These are phyloP conservation scores for Rhodinocichla rosea DNA, from an alignment of 2,113 vertebrate species.

Conservation along the genomic window DNA sequence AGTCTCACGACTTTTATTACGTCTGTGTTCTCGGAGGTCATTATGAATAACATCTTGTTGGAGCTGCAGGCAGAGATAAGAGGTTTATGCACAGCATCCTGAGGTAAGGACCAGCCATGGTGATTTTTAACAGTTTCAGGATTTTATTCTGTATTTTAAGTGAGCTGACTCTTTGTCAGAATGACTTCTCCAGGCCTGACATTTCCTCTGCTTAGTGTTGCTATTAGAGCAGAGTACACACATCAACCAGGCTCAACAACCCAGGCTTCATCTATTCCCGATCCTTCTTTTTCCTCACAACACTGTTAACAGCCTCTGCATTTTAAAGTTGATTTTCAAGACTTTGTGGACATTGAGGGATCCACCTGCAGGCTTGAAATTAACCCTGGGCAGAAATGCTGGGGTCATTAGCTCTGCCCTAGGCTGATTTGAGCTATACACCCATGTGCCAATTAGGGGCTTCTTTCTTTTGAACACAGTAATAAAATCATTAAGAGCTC, in stretches of 20 bases:
- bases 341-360: background rate
- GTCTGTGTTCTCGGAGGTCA: background rate
- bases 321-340: background rate
- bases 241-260: background rate
- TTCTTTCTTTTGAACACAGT: background rate
- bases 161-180: background rate
- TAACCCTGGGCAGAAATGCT: background rate
- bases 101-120: background rate
- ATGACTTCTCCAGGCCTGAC: background rate
- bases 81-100: background rate
- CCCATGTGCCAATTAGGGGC: background rate
- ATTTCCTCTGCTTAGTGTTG: background rate
- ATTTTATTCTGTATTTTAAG: background rate
- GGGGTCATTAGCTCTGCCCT: background rate
- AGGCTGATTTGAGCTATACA: fast-evolving
- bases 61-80: slow-evolving; percentile 29
- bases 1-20: background rate
- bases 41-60: background rate
- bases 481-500: background rate
- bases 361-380: background rate
- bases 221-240: background rate
- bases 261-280: background rate
- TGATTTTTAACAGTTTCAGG: background rate
- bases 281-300: background rate
- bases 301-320: background rate